These are phyloP conservation scores for Steinernema feltiae DNA, from an alignment of 1,140 invertebrate genomes.

Conservation along the genomic window DNA sequence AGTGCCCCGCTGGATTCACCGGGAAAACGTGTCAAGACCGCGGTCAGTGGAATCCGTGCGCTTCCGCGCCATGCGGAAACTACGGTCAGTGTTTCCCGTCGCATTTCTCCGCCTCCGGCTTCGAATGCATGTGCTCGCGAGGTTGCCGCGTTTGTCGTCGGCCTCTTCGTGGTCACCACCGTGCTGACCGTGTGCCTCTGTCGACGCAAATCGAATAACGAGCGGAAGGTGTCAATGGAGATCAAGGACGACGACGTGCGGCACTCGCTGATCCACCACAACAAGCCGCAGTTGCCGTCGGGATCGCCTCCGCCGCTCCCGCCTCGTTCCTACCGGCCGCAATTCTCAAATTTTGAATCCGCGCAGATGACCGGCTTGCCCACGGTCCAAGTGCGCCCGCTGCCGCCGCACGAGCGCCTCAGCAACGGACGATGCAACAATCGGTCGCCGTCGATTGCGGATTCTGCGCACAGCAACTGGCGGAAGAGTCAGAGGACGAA, in stretches of 20 bases:
- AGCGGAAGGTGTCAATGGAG: background rate
- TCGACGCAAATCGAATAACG: background rate
- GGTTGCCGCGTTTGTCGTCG: background rate
- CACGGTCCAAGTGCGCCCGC: constrained; percentile 21
- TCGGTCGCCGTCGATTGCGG: constrained; percentile 26
- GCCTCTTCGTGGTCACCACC: background rate
- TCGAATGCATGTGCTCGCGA: background rate
- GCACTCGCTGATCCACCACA: background rate
- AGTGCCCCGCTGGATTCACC: constrained; percentile 50
- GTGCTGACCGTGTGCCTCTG: constrained; percentile 8
- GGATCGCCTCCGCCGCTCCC: constrained; percentile 32
- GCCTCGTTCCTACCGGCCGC: constrained; percentile 26
- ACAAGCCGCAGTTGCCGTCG: background rate
- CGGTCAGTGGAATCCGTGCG: constrained; percentile 47
- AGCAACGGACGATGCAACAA: constrained; percentile 27
- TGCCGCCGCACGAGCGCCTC: constrained; percentile 13
- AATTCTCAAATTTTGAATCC: constrained; percentile 25
- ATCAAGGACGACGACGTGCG: constrained; percentile 13
- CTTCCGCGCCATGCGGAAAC: constrained; percentile 42
- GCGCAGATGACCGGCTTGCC: constrained; percentile 30
- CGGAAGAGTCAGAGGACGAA: constrained; percentile 14
- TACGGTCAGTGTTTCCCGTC: constrained; percentile 41
- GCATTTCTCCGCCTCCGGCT: background rate
- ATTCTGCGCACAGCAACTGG: constrained; percentile 22
- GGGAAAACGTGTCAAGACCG: constrained; percentile 51